Base-by-base conservation (phyloP, 2,113 vertebrate genomes). In the Paratilapia polleni region DNA sequence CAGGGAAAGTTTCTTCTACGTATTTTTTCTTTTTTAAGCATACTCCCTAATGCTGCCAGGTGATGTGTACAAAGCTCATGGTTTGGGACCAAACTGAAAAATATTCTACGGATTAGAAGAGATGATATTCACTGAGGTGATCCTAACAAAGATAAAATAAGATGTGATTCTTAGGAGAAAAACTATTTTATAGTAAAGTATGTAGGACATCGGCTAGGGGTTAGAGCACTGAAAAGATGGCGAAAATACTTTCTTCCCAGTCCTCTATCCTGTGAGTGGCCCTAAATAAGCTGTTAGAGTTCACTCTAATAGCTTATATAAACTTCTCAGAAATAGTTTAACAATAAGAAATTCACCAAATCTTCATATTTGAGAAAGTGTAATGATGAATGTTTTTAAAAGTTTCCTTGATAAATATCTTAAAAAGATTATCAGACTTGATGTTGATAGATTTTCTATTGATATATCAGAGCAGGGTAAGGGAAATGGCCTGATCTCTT, bases 131-230 rank as follows among this genome's bases (percentile, higher is more conserved):
- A 81, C 63, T 87, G 81, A 90, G 26, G 36, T 88, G 84, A 87
- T 62, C 94, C 94, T 95, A 94, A 96, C 95, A 96, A 95, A 95
- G 93, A 52, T 52, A 28, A 94, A 93, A 94, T 96, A 96, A 94
- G 96, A 96, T 96, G 94, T 90, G 88, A 73, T 11, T 19, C 24
- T 73, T 52, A 73, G 28, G 17, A 54, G 26, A 49, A 73, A 73
- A 54, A 73, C 0, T 28, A 70, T 64, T 87, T 87, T 89, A 87
- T 7, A 84, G 49, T 49, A 59, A 11, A 62, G 58, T 57, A 54
- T 73, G 47, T 2, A 54, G 24, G 43, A 52, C 43, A 70, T 20
- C 24, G 49, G 26, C 49, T 43, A n/a, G 43, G 24, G 8, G 43
- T 43, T n/a, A 31, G 43, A 52, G 24, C 1, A 11, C 66, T 20